Conservation (phyloP, 2,797 vertebrate species). For the Chaetophractus vellerosus region DNA sequence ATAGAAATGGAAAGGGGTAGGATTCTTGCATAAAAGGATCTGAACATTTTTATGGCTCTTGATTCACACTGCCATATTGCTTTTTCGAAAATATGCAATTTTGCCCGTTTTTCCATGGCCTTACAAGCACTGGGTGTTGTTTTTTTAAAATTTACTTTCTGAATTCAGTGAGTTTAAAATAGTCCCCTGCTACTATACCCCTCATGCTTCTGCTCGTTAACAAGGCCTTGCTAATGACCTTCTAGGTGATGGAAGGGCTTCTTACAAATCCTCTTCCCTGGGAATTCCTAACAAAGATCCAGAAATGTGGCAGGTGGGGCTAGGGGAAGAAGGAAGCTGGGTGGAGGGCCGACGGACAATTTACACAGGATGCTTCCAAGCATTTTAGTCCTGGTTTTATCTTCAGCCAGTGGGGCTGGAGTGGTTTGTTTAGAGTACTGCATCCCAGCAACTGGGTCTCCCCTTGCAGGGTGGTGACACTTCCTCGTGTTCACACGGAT, state of each 20-base stretch:
- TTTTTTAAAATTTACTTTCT: background rate
- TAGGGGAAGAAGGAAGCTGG: background rate
- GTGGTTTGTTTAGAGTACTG: background rate
- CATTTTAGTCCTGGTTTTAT: background rate
- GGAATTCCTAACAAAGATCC: background rate
- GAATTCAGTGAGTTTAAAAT: background rate
- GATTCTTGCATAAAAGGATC: background rate
- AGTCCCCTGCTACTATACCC: background rate
- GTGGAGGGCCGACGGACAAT: fast-evolving
- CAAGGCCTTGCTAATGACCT: background rate
- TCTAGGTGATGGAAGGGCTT: background rate
- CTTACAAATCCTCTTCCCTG: background rate
- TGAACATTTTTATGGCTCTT: slow-evolving; percentile 13
- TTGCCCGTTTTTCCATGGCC: background rate
- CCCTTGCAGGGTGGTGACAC: background rate
- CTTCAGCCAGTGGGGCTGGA: background rate
- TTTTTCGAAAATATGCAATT: background rate
- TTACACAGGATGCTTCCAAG: background rate
- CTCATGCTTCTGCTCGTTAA: background rate
- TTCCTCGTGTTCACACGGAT: background rate
- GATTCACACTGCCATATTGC: background rate
- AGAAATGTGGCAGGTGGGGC: too few species aligned
- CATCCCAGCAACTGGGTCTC: background rate
- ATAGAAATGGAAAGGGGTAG: slow-evolving; percentile 34
- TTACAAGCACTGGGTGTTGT: background rate